phyloP scores from a whole-genome alignment of 2,888 invertebrate genomes.

The Oscheius sp. region DNA sequence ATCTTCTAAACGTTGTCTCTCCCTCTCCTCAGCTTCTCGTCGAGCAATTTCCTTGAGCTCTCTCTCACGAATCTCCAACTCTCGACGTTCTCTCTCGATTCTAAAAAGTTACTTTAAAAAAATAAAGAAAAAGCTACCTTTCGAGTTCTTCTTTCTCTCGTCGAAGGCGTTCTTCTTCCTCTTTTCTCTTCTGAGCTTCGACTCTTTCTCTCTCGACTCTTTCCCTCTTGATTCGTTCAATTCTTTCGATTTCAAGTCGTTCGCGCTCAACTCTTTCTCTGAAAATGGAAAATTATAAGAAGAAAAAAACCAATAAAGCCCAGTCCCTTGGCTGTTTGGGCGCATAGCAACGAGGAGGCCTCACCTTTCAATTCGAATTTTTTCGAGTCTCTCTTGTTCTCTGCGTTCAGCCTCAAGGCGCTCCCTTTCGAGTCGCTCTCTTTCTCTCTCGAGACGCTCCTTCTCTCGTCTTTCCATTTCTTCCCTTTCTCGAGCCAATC shows the following conservation, averaged over 20 bases:
- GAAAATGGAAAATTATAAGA: not conserved
- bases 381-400: constrained; percentile 57
- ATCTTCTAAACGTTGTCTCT: constrained; percentile 62
- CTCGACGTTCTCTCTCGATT: constrained; percentile 59
- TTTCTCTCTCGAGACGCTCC: constrained; percentile 47
- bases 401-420: constrained; percentile 55
- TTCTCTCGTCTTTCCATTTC: constrained; percentile 44
- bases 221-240: constrained; percentile 67
- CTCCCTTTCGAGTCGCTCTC: constrained; percentile 59
- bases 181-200: constrained; percentile 53
- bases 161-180: constrained; percentile 46
- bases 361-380: constrained; percentile 49
- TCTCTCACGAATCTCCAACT: constrained; percentile 59
- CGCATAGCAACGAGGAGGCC: no score
- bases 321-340: not conserved
- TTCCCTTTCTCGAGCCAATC: constrained; percentile 54
- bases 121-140: not conserved
- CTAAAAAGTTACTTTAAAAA: constrained; percentile 33
- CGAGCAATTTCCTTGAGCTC: constrained; percentile 54
- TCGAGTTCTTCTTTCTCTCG: constrained; percentile 32
- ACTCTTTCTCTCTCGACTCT: constrained; percentile 58
- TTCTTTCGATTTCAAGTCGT: constrained; percentile 64
- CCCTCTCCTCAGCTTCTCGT: constrained; percentile 54
- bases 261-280: constrained; percentile 52
- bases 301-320: no score